These are phyloP conservation scores for Amitus sp. DNA, from an alignment of 2,888 invertebrate genomes.

Conservation along the genomic window DNA sequence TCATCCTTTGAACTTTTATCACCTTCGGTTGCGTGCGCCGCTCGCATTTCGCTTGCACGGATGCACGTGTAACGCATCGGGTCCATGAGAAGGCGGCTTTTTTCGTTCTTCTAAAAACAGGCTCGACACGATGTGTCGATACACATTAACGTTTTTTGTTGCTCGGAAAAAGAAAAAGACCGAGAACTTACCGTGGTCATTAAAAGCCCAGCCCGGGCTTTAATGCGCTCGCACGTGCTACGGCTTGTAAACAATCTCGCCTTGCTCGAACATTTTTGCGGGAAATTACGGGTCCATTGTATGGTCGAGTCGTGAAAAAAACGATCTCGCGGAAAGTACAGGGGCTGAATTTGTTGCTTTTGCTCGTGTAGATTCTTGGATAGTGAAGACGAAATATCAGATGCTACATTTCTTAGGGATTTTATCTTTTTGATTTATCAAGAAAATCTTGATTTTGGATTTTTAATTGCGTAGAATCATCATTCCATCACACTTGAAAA, in stretches of 20 bases:
- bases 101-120: constrained; percentile 8
- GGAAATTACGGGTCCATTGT: constrained; percentile 1
- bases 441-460: too few relatives aligned
- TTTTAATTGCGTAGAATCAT: too few relatives aligned
- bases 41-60: constrained; percentile 29
- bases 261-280: background rate
- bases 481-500: too few relatives aligned
- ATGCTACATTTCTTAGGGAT: too few relatives aligned
- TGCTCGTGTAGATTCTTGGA: too few relatives aligned
- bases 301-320: background rate
- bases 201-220: background rate
- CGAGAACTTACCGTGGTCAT: background rate
- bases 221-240: background rate
- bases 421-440: too few relatives aligned
- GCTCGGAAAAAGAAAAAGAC: background rate
- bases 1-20: constrained; percentile 48
- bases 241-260: constrained; percentile 2
- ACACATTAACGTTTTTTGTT: constrained; percentile 4
- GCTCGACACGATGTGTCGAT: constrained; percentile 5
- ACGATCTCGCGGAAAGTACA: background rate
- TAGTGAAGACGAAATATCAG: too few relatives aligned
- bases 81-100: background rate
- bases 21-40: constrained; percentile 29
- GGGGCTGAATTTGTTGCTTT: too few relatives aligned
- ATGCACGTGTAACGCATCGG: constrained; percentile 2